Conservation (phyloP, 2,888 invertebrate species). For the Gryllus longicercus region DNA sequence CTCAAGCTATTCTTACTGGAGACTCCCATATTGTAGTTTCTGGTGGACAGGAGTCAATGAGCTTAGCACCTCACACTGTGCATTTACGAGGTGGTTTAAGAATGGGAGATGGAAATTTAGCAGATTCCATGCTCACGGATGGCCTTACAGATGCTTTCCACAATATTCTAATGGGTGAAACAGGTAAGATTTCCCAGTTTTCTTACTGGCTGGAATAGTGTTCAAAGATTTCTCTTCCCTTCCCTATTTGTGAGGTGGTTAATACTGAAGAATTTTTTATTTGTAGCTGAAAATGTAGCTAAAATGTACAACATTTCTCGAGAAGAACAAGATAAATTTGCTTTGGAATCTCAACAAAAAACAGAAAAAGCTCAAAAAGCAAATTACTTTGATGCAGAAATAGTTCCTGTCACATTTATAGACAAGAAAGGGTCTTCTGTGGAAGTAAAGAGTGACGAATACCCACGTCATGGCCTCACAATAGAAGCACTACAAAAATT, state of each 20-base stretch:
- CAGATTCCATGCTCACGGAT: conserved; percentile 66
- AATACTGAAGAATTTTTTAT: background rate
- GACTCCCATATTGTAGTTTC: conserved; percentile 67
- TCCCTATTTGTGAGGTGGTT: background rate
- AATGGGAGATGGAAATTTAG: conserved; percentile 60
- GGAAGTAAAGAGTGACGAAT: conserved; percentile 62
- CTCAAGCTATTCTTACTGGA: conserved; percentile 62
- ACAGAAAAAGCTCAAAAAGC: conserved; percentile 58
- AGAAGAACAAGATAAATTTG: conserved; percentile 67
- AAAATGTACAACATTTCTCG: conserved; percentile 61
- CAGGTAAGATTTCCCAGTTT: conserved; percentile 51
- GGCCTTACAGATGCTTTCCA: conserved; percentile 73
- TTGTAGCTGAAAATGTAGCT: conserved; percentile 70
- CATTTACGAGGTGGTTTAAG: conserved; percentile 62
- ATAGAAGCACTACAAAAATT: conserved; percentile 60
- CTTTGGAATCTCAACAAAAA: conserved; percentile 64
- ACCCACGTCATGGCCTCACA: conserved; percentile 60
- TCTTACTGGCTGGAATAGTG: background rate
- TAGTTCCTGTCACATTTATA: conserved; percentile 60
- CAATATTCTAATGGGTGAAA: conserved; percentile 74
- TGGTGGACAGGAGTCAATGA: conserved; percentile 84
- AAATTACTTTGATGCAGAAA: conserved; percentile 67
- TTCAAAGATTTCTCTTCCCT: background rate
- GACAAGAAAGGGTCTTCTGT: conserved; percentile 49
- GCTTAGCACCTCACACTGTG: conserved; percentile 65